Base-by-base conservation (phyloP, 2,888 invertebrate genomes). In the Eugnorisma glareosa region DNA sequence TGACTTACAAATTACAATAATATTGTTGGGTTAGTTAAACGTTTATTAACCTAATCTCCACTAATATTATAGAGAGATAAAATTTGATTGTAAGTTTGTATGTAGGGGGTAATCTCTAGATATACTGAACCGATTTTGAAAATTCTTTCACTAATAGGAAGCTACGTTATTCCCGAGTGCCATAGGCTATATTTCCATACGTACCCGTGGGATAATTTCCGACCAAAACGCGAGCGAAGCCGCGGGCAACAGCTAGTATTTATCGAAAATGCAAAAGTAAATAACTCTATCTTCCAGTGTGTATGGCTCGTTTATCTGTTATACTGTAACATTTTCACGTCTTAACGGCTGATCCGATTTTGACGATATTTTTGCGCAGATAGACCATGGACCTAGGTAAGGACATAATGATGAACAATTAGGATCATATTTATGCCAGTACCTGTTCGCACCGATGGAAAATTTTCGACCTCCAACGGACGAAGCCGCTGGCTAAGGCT, bases 1-100 rank as follows among this genome's bases (percentile, higher is more conserved):
- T 63, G 66, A 67, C 61, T 69, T 35, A 64, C 45, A 54, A 70
- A 63, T 13, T 35, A 51, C 5, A 63, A 54, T 63, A n/a, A 70
- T 59, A n/a, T 66, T 69, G 59, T n/a, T 59, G 24, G 37, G 57
- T 59, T 63, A 73, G 57, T 54, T 15, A 57, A 48, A 11, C 45
- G 3, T 59, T 37, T 64, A 40, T 40, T 43, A 10, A 31, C 8
- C 3, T 8, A 31, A 18, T n/a, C n/a, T n/a, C n/a, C n/a, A n/a
- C n/a, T n/a, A n/a, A n/a, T n/a, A n/a, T n/a, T n/a, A n/a, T n/a
- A n/a, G n/a, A n/a, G n/a, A n/a, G n/a, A n/a, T n/a, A n/a, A n/a
- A n/a, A n/a, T n/a, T n/a, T n/a, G n/a, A n/a, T n/a, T n/a, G n/a
- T n/a, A n/a, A n/a, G n/a, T n/a, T n/a, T n/a, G n/a, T n/a, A n/a